These are phyloP conservation scores for Balearica regulorum DNA, from an alignment of 2,797 vertebrate genomes.

Conservation along the genomic window DNA sequence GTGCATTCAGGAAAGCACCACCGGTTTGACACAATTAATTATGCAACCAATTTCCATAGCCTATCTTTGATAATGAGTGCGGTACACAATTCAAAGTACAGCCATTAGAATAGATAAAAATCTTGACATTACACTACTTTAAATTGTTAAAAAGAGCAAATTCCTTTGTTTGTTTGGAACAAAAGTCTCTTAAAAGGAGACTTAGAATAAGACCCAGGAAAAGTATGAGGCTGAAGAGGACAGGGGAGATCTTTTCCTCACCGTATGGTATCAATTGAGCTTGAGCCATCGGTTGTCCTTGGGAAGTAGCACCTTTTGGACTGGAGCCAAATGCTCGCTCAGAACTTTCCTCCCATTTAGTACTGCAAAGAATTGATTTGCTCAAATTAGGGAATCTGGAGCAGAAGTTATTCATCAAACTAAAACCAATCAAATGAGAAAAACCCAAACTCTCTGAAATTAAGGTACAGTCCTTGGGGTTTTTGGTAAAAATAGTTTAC, in stretches of 20 bases:
- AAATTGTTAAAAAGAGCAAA: background rate
- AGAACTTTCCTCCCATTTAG: background rate
- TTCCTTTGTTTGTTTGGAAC: background rate
- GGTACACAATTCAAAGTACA: background rate
- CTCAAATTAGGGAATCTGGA: background rate
- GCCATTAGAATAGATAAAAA: background rate
- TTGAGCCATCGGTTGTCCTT: background rate
- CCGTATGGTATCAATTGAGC: fast-evolving
- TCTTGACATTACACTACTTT: background rate
- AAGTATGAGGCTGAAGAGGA: background rate
- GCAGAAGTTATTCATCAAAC: background rate
- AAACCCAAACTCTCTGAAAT: background rate
- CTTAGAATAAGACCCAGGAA: background rate
- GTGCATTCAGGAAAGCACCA: background rate
- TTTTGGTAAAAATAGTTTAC: background rate
- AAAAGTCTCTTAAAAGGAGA: background rate
- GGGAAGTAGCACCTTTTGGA: background rate
- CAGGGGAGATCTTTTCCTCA: background rate
- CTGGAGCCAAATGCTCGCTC: background rate
- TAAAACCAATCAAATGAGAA: background rate
- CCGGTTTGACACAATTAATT: background rate
- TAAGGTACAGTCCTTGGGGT: background rate
- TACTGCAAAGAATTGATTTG: background rate
- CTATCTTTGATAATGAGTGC: background rate
- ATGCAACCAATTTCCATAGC: background rate